Base-by-base conservation (phyloP, 2,888 invertebrate species). In the Erynnis tages region DNA sequence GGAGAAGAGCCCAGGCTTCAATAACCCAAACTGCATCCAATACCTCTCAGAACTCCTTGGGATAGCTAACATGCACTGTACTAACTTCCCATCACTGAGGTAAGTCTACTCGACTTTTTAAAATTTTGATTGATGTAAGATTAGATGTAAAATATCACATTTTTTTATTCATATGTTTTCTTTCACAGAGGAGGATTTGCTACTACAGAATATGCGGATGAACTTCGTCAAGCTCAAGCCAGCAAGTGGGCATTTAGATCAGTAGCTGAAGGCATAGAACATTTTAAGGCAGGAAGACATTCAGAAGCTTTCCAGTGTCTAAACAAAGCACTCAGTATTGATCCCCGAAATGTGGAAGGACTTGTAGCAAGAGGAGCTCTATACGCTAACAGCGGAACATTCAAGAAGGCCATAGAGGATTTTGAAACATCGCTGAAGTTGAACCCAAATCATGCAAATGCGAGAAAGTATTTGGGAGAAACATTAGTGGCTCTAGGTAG, bases 221-320 rank as follows among this genome's bases (percentile, higher is more conserved):
- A 96, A 78, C 89, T 98, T 63, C 93, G 97, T 54, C 96, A 96
- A 82, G 92, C 94, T 8, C 98, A 98, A 86, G 97, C 97, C 40
- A 95, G 95, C 77, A 96, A 96, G 81, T 97, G 97, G 96, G 97
- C 97, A 1, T 96, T 97, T 82, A 93, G 96, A 54, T 94, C 94
- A 73, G 98, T 98, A 16, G 96, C 97, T n/a, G 96, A 97, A 81
- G 98, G 98, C 16, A 97, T 98, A 67, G 95, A 96, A 72, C 95
- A 96, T 86, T 98, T 98, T 87, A 98, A 98, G 85, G 94, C 95
- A 37, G 97, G 97, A 35, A 93, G 96, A 65, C 97, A 97, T 79
- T 94, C 96, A 0, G 98, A 98, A 90, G 98, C 98, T 27, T 96
- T 98, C 85, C 97, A 97, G 76, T 97, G 97, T 73, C 91, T 97